A percentile compares a stretch with the other conserved stretches of the same genome.
Evolutionary conservation across 2,113 vertebrate species (phyloP).

Genomic region (Dunckerocampus dactyliophorus): DNA sequence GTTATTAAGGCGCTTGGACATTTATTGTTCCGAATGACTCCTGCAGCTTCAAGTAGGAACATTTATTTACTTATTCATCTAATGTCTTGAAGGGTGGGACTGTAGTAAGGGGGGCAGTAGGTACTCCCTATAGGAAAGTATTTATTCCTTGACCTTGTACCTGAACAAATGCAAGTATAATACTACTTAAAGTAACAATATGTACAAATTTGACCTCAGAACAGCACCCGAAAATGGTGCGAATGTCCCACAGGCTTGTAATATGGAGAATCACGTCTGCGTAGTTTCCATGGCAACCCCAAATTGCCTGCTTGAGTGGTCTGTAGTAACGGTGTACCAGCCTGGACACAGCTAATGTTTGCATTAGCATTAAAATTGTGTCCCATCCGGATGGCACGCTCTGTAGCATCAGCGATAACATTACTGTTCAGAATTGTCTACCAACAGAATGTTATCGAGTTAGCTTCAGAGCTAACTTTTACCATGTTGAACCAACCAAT

Average conservation of each 20-base stretch:
- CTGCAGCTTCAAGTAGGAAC: neutral
- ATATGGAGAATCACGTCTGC: neutral
- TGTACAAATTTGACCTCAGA: neutral
- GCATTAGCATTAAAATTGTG: neutral
- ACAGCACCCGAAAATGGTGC: neutral
- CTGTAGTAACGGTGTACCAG: neutral
- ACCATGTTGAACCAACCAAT: too few relatives aligned
- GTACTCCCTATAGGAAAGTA: too few relatives aligned
- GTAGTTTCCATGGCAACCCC: neutral
- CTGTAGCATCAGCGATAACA: too few relatives aligned
- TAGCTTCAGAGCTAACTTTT: too few relatives aligned
- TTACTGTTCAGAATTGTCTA: too few relatives aligned
- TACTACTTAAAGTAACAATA: neutral
- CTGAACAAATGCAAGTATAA: neutral
- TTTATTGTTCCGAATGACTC: constrained; percentile 12
- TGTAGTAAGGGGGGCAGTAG: too few relatives aligned
- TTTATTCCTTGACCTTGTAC: too few relatives aligned
- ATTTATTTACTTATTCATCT: neutral
- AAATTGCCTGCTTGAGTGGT: neutral
- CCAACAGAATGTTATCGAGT: too few relatives aligned
- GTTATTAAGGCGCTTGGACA: neutral
- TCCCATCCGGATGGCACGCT: neutral
- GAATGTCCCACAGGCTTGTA: too few relatives aligned
- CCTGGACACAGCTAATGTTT: neutral
- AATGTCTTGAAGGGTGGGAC: too few relatives aligned